Evolutionary conservation across 64 coral and sea anemone genomes (phyloP).

Genomic region (Exaiptasia diaphana): DNA sequence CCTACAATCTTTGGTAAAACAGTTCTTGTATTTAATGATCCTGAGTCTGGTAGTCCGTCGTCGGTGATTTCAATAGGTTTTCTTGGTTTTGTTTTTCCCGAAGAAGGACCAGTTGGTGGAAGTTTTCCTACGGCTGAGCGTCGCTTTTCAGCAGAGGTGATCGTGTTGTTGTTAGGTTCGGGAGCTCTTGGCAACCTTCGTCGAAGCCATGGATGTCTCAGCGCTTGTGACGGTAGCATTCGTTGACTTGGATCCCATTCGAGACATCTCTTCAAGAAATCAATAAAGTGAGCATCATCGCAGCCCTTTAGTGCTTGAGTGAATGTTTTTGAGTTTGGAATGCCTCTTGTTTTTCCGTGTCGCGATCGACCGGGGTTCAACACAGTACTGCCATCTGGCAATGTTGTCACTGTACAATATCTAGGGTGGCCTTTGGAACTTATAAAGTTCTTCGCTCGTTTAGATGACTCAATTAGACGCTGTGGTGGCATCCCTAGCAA

Average conservation of each 20-base stretch:
- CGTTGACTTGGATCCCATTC: constrained; percentile 93
- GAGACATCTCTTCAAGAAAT: constrained; percentile 93
- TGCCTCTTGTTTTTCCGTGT: constrained; percentile 88
- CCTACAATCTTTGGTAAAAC: constrained; percentile 97
- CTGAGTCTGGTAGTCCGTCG: constrained; percentile 62
- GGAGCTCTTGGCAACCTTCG: constrained; percentile 85
- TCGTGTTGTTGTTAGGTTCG: constrained; percentile 48
- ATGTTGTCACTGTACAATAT: constrained; percentile 86
- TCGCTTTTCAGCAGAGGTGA: constrained; percentile 60
- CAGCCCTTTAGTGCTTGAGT: constrained; percentile 89
- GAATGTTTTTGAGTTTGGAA: constrained; percentile 83
- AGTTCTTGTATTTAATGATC: constrained; percentile 82
- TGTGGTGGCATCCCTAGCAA: constrained; percentile 77
- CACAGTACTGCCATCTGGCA: constrained; percentile 89
- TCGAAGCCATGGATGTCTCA: constrained; percentile 92
- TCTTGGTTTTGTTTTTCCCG: constrained; percentile 80
- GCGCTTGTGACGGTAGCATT: constrained; percentile 88
- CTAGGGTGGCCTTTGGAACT: constrained; percentile 95
- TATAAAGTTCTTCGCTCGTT: constrained; percentile 93
- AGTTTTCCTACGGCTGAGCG: constrained; percentile 69
- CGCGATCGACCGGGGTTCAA: constrained; percentile 85
- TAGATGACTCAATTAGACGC: constrained; percentile 75
- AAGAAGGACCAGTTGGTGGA: constrained; percentile 76
- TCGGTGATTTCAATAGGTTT: constrained; percentile 55
- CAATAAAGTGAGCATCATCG: constrained; percentile 87